These are phyloP conservation scores for Thamnophis sirtalis DNA, from an alignment of 2,113 vertebrate genomes.

Conservation along the genomic window DNA sequence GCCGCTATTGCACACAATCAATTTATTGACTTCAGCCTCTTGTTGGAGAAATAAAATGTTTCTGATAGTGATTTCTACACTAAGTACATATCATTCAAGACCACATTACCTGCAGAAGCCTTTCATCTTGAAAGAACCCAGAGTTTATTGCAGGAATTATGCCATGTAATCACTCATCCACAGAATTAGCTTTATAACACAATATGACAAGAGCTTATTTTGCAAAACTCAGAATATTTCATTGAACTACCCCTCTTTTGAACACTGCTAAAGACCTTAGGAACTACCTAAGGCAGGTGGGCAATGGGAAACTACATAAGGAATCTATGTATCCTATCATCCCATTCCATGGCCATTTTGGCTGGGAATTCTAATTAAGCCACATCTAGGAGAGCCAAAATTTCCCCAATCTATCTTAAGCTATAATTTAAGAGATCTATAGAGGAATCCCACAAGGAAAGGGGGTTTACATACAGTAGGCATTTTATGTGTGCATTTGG, in stretches of 20 bases:
- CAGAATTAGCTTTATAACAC: conserved; percentile 17
- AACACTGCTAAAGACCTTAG: neutral
- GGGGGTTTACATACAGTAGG: neutral
- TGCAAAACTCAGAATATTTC: conserved; percentile 7
- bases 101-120: conserved; percentile 37
- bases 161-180: conserved; percentile 40
- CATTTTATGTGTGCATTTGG: neutral
- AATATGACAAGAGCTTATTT: neutral
- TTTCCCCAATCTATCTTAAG: neutral
- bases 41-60: conserved; percentile 42
- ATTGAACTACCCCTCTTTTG: neutral
- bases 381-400: neutral
- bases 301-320: neutral
- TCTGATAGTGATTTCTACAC: conserved; percentile 34
- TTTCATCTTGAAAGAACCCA: conserved; percentile 40
- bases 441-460: neutral
- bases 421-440: neutral
- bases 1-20: conserved; percentile 38
- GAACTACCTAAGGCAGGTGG: conserved; percentile 12
- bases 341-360: neutral
- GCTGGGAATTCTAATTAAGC: neutral
- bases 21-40: conserved; percentile 51
- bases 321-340: neutral
- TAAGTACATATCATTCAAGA: conserved; percentile 53
- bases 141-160: conserved; percentile 33